Evolutionary conservation across 1,140 invertebrate genomes (phyloP), one percentile per base, ranked within the genome.

Genomic region (Caligus rogercresseyi): DNA sequence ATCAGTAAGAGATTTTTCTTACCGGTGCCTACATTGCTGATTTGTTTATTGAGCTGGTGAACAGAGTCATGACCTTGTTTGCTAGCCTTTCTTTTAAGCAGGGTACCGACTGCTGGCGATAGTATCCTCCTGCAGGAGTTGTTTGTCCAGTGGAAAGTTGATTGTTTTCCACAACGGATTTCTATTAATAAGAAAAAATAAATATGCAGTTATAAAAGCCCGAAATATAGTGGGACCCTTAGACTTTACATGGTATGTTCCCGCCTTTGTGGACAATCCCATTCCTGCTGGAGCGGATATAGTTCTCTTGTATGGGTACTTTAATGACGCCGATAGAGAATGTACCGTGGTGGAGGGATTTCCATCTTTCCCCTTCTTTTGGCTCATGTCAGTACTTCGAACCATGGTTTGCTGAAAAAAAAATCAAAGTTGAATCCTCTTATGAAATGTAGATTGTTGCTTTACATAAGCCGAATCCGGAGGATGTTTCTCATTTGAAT

Each of bases 261-360:
- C 31, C n/a, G 31, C 31, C n/a, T 43, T 19, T 3, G 19, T 54
- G 1, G 60, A 62, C 20, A 62, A 62, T 18, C 52, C 61, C 77
- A 89, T 85, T 43, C 85, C 85, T 20, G 86, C 84, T 0, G 87
- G 87, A 13, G 88, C 86, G 11, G 87, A 90, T 79, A 89, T 87
- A 54, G 90, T 91, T 60, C 93, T 77, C 73, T 96, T 91, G 71
- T 95, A 96, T 13, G 92, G 88, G 81, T 89, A 91, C 75, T 94
- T 95, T n/a, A 54, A 25, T 20, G 18, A n/a, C 1, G 60, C 16
- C 15, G 31, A 18, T 16, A 62, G 20, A 4, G 52, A 62, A 7
- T 21, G 16, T 16, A 54, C 43, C 3, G 20, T 18, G 15, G 18
- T 23, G 2, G 52, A 43, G 19, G 24, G 3, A 58, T 58, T 13